Base-by-base conservation (phyloP, 1,140 invertebrate genomes). In the Drosophila jambulina region DNA sequence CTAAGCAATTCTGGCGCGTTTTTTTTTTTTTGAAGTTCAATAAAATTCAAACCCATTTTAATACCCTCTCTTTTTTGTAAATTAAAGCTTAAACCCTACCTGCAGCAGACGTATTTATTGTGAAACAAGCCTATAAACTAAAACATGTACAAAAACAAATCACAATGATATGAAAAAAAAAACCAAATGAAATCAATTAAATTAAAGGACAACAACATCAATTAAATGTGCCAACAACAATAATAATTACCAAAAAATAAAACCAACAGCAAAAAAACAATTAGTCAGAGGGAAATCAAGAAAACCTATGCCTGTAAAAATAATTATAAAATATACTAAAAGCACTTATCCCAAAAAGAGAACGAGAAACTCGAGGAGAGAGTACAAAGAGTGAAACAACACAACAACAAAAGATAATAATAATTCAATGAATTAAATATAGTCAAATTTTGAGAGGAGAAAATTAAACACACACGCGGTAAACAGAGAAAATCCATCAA, bases 91-190 rank as follows among this genome's bases (percentile, higher is more conserved):
- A 36, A 70, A 27, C 4, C 17, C 21, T 38, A 32, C 32, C 68
- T 61, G 9, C n/a, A 42, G n/a, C 67, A 51, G 34, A 80, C 74
- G 59, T 81, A 69, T 82, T 82, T 78, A 82, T 82, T 82, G 72
- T 82, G 63, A 81, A 49, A 46, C 48, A 34, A 63, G n/a, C n/a
- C n/a, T n/a, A n/a, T n/a, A 64, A 27, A 63, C 48, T 23, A 46
- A 75, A 46, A 59, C 65, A 77, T 63, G 72, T 84, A 80, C 82
- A 80, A 80, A 78, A 84, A 42, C 15, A 23, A 61, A 70, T 36
- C 34, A 40, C 48, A 78, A 53, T 69, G 29, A 75, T 78, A 64
- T 82, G 51, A 70, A 57, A 78, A 70, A 57, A 78, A 82, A 82
- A 54, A 60, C 43, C 61, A 48, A 34, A 60, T 34, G 32, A 13